Conservation (phyloP, 2,797 vertebrate genomes). For the Momotus momota region DNA sequence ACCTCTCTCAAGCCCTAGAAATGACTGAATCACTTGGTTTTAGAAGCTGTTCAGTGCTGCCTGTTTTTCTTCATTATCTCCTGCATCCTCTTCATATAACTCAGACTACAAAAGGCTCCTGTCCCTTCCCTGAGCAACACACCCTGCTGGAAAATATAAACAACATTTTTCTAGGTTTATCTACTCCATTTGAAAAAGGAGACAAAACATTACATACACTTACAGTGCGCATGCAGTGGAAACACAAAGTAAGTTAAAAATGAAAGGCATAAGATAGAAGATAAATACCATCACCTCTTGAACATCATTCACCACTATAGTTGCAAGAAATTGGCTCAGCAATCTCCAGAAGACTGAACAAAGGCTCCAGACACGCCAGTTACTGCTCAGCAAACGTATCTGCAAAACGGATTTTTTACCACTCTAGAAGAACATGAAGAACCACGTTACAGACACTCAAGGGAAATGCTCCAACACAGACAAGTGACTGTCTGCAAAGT, state of each 20-base stretch:
- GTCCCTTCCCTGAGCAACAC: neutral
- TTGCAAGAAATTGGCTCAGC: neutral
- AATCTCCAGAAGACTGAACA: neutral
- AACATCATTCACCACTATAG: neutral
- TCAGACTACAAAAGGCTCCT: neutral
- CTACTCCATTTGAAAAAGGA: neutral
- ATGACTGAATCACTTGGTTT: neutral
- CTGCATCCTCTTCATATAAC: neutral
- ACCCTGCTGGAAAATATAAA: neutral
- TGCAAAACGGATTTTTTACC: neutral
- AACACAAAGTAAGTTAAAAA: constrained; percentile 5
- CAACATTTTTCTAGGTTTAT: neutral
- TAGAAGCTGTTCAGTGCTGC: neutral
- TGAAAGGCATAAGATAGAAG: neutral
- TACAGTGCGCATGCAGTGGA: neutral
- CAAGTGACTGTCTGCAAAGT: neutral
- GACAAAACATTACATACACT: neutral
- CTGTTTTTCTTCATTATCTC: neutral
- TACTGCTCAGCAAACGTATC: neutral
- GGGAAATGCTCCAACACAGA: neutral
- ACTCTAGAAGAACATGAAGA: neutral
- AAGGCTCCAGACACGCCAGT: neutral
- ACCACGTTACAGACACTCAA: neutral
- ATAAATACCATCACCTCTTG: neutral
- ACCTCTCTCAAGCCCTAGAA: neutral